Conservation (phyloP, 1,140 invertebrate genomes). For the Acromyrmex echinatior region DNA sequence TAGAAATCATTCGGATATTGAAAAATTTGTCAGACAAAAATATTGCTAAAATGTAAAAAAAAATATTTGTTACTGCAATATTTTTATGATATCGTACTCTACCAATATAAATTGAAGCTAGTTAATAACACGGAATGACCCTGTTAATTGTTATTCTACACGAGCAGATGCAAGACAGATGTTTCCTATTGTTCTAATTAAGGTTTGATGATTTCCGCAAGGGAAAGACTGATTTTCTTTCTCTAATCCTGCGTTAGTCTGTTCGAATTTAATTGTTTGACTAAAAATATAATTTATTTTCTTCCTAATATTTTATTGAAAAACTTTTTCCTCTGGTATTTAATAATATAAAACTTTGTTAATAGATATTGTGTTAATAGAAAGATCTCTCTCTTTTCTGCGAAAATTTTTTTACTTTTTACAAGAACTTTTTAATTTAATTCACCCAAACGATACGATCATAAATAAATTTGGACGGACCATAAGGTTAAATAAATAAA, state of each 20-base stretch:
- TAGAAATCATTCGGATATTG: conserved; percentile 1
- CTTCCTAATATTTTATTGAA: too few species aligned
- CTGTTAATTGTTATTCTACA: conserved; percentile 26
- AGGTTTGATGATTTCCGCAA: neutral
- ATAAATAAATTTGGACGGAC: too few species aligned
- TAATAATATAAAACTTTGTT: too few species aligned
- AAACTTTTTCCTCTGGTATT: too few species aligned
- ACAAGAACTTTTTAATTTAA: too few species aligned
- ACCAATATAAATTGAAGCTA: neutral
- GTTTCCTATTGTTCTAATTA: conserved; percentile 25
- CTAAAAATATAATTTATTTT: too few species aligned
- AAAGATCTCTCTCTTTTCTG: too few species aligned
- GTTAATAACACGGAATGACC: neutral
- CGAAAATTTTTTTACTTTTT: too few species aligned
- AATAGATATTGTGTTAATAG: too few species aligned
- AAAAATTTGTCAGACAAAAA: neutral
- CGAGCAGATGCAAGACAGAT: conserved; percentile 39
- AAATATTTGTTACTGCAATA: neutral
- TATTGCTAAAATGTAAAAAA: neutral
- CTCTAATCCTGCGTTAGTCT: too few species aligned
- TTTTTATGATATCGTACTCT: neutral
- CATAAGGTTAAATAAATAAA: neutral
- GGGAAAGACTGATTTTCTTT: neutral
- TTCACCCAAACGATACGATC: too few species aligned
- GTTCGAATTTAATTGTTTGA: too few species aligned